Conservation (phyloP, 2,797 vertebrate genomes). For the Gastrophryne carolinensis region DNA sequence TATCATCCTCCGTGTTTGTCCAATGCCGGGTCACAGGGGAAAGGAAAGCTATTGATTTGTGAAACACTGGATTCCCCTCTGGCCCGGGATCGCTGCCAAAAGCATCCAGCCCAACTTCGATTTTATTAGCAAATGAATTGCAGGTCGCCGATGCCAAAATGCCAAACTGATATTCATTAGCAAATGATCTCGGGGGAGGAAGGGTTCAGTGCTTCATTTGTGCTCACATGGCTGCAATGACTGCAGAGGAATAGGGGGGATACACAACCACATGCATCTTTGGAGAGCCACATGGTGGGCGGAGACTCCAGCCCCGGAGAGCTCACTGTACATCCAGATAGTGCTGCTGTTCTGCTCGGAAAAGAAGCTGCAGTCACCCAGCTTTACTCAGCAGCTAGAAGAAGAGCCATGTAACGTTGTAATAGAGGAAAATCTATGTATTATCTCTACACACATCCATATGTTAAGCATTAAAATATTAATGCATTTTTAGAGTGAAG, state of each 20-base stretch:
- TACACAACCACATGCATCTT: constrained; percentile 58
- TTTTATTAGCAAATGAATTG: constrained; percentile 43
- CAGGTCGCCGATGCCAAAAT: constrained; percentile 12
- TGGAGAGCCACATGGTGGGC: constrained; percentile 55
- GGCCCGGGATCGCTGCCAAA: constrained; percentile 21
- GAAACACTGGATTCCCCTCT: constrained; percentile 21
- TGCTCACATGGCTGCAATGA: constrained; percentile 47
- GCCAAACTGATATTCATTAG: constrained; percentile 43
- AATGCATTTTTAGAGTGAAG: too few species aligned
- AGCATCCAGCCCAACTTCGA: constrained; percentile 9
- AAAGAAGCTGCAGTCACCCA: too few species aligned
- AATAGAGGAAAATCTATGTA: too few species aligned
- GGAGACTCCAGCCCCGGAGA: too few species aligned
- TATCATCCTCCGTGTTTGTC: background rate
- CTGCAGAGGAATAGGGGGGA: too few species aligned
- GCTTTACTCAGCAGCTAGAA: too few species aligned
- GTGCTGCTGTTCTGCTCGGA: too few species aligned
- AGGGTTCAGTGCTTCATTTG: constrained; percentile 7
- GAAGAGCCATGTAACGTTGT: too few species aligned
- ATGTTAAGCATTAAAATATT: too few species aligned
- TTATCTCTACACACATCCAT: too few species aligned
- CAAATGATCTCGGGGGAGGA: constrained; percentile 32
- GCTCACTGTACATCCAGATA: too few species aligned
- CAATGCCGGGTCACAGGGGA: constrained; percentile 2
- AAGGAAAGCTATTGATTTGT: constrained; percentile 28